Evolutionary conservation across 2,113 vertebrate species (phyloP), one percentile per base, ranked within the genome.

Genomic region (Pagrus major): DNA sequence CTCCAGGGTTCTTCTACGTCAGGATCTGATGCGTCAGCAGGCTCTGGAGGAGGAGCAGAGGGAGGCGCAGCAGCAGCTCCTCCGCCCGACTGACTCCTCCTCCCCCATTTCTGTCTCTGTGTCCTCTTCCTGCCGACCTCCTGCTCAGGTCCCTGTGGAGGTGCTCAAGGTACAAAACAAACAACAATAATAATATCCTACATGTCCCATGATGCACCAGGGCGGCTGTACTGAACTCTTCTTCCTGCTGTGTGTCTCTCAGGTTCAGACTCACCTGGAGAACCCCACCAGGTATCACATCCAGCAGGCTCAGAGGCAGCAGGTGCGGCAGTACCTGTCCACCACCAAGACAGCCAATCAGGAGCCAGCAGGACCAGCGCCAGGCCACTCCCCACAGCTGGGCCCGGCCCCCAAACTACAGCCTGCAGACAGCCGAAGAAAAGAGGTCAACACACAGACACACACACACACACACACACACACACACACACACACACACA

Each of bases 251-350:
- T 70, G 21, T 33, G 56, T 64, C 27, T 20, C 20, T 69, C 65
- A 97, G 96, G 35, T 99, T 93, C 97, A 97, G 95, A 96, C 96
- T 64, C 97, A 99, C 94, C 95, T 99, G 89, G 98, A 99, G 91
- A 98, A 96, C 87, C 96, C 97, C 64, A 96, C 95, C 81, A 99
- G 98, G 93, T 99, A 97, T 90, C 98, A 99, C 93, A 96, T 99
- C 70, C 97, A 98, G 92, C 98, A 98, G 95, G 95, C 96, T 73
- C 98, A 98, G 91, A 92, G 97, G 94, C 97, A 99, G 93, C 98
- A 99, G 95, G 97, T 99, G 81, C 97, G 98, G 94, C 98, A 98
- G 92, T 99, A 98, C 93, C 96, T 99, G 88, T 96, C 96, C 41
- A 94, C 95, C 81, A 93, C 58, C 31, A 96, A 95, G 78, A 78